Base-by-base conservation (phyloP, 2,888 invertebrate species). In the Petrolisthes cinctipes region DNA sequence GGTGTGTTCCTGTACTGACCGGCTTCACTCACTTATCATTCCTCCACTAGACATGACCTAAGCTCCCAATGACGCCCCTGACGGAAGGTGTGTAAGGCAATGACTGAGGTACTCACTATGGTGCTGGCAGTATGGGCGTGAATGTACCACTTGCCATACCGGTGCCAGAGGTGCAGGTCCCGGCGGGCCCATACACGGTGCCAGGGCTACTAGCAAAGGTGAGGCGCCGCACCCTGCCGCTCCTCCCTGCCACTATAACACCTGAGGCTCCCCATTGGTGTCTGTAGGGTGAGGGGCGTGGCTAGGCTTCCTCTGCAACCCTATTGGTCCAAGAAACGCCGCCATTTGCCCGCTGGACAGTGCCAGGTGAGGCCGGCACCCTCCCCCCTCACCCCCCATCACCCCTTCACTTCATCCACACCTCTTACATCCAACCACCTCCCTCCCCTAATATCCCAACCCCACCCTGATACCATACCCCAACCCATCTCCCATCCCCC, bases 131-230 rank as follows among this genome's bases (percentile, higher is more conserved):
- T 86, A 81, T 81, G 80, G 82, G 75, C 75, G 82, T 57, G 85
- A 37, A 73, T 61, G 82, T 20, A 66, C 20, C 6, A 6, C 5
- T 75, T 82, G 81, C 86, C 86, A 86, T 86, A 75, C 61, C 81
- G 61, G 81, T 61, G 81, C 85, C 81, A 79, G 80, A 37, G 73
- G 57, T 79, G 82, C 23, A 76, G 82, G 82, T 76, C 75, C 82
- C 82, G 57, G 85, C 81, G 85, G 85, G 81, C 85, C 81, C 85
- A 81, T 76, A 82, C 86, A 82, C 82, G 76, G 86, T 86, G 82
- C 82, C 86, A 86, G 53, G 68, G 76, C 57, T 37, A 82, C 82
- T 82, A 76, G 82, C 82, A 81, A 71, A 68, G 71, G 86, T 86
- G 71, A 86, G 82, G 61, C 73, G 71, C 86, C 75, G 81, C 75